Conservation (phyloP, 2,113 vertebrate species). For the Oryzias woworae region DNA sequence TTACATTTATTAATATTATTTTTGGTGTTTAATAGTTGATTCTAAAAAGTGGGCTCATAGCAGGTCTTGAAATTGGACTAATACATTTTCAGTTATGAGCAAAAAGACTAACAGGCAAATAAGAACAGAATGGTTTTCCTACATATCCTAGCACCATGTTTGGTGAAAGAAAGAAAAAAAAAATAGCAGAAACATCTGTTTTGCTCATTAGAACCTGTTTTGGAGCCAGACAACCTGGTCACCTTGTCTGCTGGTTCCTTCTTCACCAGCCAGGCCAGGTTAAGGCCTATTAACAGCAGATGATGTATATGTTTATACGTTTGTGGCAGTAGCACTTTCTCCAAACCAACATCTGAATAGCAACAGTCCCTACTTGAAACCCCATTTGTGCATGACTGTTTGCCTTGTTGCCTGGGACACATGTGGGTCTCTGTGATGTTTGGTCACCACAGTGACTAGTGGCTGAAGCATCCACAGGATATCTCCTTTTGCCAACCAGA, state of each 20-base stretch:
- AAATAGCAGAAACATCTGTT: too few species aligned
- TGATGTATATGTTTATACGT: constrained; percentile 64
- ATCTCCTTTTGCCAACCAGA: constrained; percentile 36
- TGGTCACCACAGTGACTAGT: constrained; percentile 37
- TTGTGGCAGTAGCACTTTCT: constrained; percentile 58
- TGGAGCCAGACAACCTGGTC: neutral
- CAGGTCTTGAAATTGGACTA: too few species aligned
- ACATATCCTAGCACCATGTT: too few species aligned
- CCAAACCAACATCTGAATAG: constrained; percentile 27
- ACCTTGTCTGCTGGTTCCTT: constrained; percentile 48
- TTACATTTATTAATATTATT: too few species aligned
- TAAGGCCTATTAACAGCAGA: constrained; percentile 47
- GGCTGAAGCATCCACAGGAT: constrained; percentile 27
- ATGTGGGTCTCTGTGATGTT: constrained; percentile 23
- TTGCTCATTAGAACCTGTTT: too few species aligned
- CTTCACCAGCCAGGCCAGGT: constrained; percentile 43
- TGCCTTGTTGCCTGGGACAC: constrained; percentile 49
- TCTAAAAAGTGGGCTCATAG: too few species aligned
- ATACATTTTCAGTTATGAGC: too few species aligned
- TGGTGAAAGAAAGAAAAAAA: too few species aligned
- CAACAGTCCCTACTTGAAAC: constrained; percentile 24
- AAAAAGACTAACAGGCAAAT: too few species aligned
- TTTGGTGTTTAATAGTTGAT: too few species aligned
- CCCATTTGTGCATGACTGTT: constrained; percentile 48
- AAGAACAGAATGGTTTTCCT: too few species aligned